These are phyloP conservation scores for Chydorus sphaericus DNA, from an alignment of 2,888 invertebrate species.

Conservation along the genomic window DNA sequence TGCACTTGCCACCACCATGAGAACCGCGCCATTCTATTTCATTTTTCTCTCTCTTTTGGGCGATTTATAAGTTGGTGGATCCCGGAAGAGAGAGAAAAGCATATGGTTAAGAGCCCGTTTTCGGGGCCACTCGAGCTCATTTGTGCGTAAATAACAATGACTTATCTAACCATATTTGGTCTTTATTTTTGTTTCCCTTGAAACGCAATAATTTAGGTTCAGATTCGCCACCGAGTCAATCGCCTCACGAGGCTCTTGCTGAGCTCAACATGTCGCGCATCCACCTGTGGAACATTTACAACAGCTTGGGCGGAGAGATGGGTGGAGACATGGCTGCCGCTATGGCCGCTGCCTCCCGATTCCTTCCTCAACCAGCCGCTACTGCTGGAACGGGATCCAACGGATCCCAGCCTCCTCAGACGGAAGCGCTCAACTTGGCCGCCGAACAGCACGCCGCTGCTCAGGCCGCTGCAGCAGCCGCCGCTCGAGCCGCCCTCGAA, in stretches of 20 bases:
- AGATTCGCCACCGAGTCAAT: slow-evolving; percentile 21
- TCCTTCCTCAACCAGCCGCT: slow-evolving; percentile 34
- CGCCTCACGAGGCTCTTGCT: slow-evolving; percentile 35
- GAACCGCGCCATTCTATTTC: no score
- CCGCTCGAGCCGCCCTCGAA: slow-evolving; percentile 23
- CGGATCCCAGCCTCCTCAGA: slow-evolving; percentile 53
- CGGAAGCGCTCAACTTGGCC: slow-evolving; percentile 70
- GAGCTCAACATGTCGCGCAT: slow-evolving; percentile 63
- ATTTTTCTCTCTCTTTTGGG: no score
- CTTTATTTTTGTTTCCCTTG: background rate
- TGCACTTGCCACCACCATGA: background rate
- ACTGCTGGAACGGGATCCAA: slow-evolving; percentile 33
- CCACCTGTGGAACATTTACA: slow-evolving; percentile 68
- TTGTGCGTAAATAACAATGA: no score
- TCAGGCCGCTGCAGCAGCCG: slow-evolving; percentile 28
- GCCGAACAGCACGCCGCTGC: slow-evolving; percentile 22
- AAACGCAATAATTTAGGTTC: slow-evolving; percentile 20
- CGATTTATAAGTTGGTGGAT: background rate
- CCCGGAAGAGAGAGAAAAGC: background rate
- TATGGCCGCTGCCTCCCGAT: slow-evolving; percentile 17
- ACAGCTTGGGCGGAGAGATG: slow-evolving; percentile 33
- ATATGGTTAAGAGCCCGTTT: slow-evolving; percentile 2
- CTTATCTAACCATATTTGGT: background rate
- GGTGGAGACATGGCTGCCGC: slow-evolving; percentile 18
- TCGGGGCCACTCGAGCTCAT: no score